Base-by-base conservation (phyloP, 2,888 invertebrate genomes). In the Nymphalis c-album region DNA sequence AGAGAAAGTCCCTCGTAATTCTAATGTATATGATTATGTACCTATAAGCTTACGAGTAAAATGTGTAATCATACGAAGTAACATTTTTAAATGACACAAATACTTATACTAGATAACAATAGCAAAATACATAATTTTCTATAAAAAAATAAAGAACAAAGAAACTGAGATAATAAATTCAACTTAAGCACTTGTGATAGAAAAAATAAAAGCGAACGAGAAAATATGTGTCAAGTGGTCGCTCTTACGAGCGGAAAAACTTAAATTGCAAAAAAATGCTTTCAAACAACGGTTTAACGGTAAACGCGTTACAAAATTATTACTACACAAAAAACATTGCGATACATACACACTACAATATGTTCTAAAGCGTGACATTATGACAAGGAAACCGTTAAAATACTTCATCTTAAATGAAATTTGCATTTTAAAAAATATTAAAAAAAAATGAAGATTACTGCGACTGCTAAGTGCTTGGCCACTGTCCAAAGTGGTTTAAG, bases 201-300 rank as follows among this genome's bases (percentile, higher is more conserved):
- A 53, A 40, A 45, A 55, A 53, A 55, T 55, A 46, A 53, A 57
- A 48, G 60, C 60, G 68, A 55, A 48, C 53, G 64, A 55, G n/a
- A 58, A 57, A 58, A 64, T 58, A 59, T 69, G 22, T 69, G 69
- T 69, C 65, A 69, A 69, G 65, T 65, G 53, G 50, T 51, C 31
- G 53, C 35, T 58, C 55, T 61, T 66, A 48, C 48, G 50, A 71
- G 59, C 48, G 60, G 61, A 67, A 62, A 55, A 40, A 45, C 47
- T 59, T 18, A 60, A 69, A 69, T 71, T 48, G 61, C 60, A 59
- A 60, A 67, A 48, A 59, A 69, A 59, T 53, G 67, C 64, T 64
- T 67, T 57, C 58, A 55, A 62, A 69, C 61, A 46, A 26, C 53
- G 35, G 62, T 64, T 64, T 53, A 69, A 48, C 48, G 55, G 40